Evolutionary conservation across 2,113 vertebrate genomes (phyloP).

Genomic region (Tetrax tetrax): DNA sequence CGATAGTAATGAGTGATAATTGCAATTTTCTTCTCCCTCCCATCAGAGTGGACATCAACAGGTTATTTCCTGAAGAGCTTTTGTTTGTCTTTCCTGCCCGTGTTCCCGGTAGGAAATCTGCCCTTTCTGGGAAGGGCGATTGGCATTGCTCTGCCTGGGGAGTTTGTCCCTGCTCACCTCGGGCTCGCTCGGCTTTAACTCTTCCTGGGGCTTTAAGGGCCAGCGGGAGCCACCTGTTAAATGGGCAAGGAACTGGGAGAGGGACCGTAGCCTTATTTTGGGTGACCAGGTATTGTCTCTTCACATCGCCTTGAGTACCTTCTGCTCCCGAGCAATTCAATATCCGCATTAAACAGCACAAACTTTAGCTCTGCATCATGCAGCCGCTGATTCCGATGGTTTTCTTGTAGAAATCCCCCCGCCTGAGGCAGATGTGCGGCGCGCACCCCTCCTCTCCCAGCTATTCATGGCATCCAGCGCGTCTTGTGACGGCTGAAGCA

Average conservation of each 20-base stretch:
- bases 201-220: background rate
- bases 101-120: conserved; percentile 16
- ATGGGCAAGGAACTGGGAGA: background rate
- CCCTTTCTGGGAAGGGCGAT: conserved; percentile 43
- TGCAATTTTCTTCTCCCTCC: conserved; percentile 12
- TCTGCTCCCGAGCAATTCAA: background rate
- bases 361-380: background rate
- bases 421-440: background rate
- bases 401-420: background rate
- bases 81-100: conserved; percentile 47
- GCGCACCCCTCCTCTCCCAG: background rate
- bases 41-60: background rate
- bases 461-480: background rate
- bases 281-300: too few species aligned
- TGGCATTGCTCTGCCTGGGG: background rate
- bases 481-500: background rate
- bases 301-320: background rate
- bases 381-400: background rate
- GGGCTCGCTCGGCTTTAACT: background rate
- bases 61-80: conserved; percentile 62
- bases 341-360: fast-evolving
- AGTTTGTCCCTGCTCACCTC: background rate
- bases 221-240: background rate
- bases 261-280: background rate
- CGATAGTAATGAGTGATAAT: conserved; percentile 44